phyloP scores from a whole-genome alignment of 2,888 invertebrate genomes.

The Trissolcus japonicus region DNA sequence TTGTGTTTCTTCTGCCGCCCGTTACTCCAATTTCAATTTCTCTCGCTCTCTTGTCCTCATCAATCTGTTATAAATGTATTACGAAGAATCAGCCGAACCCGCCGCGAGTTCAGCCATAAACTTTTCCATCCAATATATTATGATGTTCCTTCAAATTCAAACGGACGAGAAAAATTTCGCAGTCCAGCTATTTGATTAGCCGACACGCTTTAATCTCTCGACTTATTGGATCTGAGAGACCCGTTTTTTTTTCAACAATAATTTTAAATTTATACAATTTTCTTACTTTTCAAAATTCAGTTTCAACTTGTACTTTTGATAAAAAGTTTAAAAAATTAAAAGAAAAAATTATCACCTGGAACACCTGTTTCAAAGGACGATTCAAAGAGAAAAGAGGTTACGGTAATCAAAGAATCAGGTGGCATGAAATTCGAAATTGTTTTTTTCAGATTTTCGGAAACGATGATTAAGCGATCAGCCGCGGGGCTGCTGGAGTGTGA shows the following conservation, averaged over 20 bases:
- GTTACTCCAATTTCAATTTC: conserved; percentile 49
- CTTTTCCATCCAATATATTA: conserved; percentile 48
- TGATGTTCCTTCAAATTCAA: conserved; percentile 31
- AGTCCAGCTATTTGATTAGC: conserved; percentile 40
- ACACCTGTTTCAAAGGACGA: neutral
- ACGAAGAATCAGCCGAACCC: conserved; percentile 37
- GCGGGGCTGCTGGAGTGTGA: conserved; percentile 34
- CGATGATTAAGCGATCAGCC: conserved; percentile 32
- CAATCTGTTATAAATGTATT: conserved; percentile 47
- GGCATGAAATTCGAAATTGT: conserved; percentile 15
- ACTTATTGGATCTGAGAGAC: no score
- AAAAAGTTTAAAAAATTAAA: no score
- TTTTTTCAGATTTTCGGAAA: conserved; percentile 32
- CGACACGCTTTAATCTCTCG: no score
- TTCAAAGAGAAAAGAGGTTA: neutral
- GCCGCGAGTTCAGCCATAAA: conserved; percentile 28
- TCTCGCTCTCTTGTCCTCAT: conserved; percentile 25
- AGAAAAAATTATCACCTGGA: neutral
- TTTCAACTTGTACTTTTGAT: no score
- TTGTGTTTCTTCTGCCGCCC: conserved; percentile 43
- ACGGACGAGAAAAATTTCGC: conserved; percentile 40
- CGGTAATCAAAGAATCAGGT: conserved; percentile 4
- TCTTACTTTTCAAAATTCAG: no score
- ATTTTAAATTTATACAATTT: no score
- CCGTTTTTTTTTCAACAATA: neutral